Evolutionary conservation across 2,797 vertebrate species (phyloP), one percentile per base, ranked within the genome.

Genomic region (Phoxinus dragarum): DNA sequence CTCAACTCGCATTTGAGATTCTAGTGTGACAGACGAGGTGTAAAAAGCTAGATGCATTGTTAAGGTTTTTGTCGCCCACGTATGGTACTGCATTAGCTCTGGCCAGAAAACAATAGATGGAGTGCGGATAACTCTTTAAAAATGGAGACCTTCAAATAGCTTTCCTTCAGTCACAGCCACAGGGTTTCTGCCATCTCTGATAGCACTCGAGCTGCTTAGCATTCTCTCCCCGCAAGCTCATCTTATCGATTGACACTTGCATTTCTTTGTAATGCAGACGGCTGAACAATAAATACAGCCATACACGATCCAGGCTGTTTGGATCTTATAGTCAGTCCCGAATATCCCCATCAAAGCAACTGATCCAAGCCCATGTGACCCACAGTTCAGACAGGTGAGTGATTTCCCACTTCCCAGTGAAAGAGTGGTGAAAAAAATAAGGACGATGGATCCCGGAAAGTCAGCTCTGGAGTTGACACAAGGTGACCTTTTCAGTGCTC

Each of bases 181-280:
- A 42, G 52, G 31, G 38, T 36, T 19, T 79, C 82, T 54, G 38
- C 34, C n/a, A 61, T 68, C 42, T 59, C 47, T 47, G 16, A 74
- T 54, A 21, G 73, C 47, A 31, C 68, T 40, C 2, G 12, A 14
- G 7, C 66, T 85, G 72, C 59, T 86, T 81, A 71, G 59, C 59
- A 88, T 89, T 89, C 86, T 80, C 52, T 34, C 34, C 67, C 49
- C 31, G 56, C 54, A 31, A 77, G 38, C 81, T 86, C 31, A 44
- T 72, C 79, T 77, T 81, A 89, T 88, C 82, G 88, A 90, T 66
- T 88, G 81, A 88, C 89, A 87, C 79, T 72, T 87, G 40, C 61
- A 75, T 75, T 80, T 84, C 85, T 89, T 86, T 86, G 76, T 81
- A 85, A 90, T 84, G 82, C 68, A 81, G 69, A 42, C 42, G 47